Base-by-base conservation (phyloP, 2,797 vertebrate species). In the Poecilia velifera region DNA sequence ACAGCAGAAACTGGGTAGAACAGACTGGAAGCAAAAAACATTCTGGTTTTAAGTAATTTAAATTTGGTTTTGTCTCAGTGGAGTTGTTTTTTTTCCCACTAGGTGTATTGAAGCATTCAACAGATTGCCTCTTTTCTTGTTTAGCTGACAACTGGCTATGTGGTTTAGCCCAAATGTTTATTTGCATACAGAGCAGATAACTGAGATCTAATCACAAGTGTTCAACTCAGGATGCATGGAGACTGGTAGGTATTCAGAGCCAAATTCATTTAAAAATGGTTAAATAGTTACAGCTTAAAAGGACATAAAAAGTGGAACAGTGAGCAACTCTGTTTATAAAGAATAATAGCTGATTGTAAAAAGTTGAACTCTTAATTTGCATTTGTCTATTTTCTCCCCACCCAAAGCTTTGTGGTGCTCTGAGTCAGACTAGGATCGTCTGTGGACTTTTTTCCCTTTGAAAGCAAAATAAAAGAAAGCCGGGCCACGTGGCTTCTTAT, bases 121-220 rank as follows among this genome's bases (percentile, higher is more conserved):
- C 34, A 59, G 57, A 31, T 28, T 28, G n/a, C 14, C 34, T 36
- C 4, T 59, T 80, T 73, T n/a, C 49, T 53, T 45, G 25, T 18
- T 53, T 16, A 77, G 18, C 49, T 70, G 55, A 34, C 76, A 87
- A 84, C 45, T 10, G n/a, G 6, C 6, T 47, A 9, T 12, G 7
- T 72, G 46, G 47, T 43, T 68, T 43, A 43, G 36, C 20, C 20
- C 31, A 49, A 6, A 34, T 31, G 70, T 22, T 51, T 34, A 73
- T 73, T 73, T 51, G 46, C 46, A 36, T 43, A 22, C 16, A 34
- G 18, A 73, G 72, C 16, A 34, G 31, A 34, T 34, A 34, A 36
- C 46, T 20, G 72, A 34, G 43, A 47, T 72, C 71, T 28, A 47
- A 47, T 72, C 43, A 72, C 45, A 31, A 47, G 46, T 36, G 46